Evolutionary conservation across 2,888 invertebrate species (phyloP).

Genomic region (Oscheius myriophilus): DNA sequence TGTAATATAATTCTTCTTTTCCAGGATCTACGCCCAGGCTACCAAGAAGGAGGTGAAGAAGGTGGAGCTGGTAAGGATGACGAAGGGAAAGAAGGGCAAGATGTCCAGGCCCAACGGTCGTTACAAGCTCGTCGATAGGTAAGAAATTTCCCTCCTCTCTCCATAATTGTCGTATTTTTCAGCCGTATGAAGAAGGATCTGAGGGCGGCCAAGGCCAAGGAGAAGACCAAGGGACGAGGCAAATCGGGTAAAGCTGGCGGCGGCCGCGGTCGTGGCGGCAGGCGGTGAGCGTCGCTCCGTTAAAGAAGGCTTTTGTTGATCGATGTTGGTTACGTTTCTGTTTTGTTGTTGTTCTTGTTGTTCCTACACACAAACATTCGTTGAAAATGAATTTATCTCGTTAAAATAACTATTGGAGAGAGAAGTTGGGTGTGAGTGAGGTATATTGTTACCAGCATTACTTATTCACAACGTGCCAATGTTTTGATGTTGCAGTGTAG

Average conservation of each 20-base stretch:
- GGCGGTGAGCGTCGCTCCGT: background rate
- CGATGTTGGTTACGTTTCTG: background rate
- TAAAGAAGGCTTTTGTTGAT: background rate
- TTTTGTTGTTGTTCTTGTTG: constrained; percentile 14
- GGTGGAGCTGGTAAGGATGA: constrained; percentile 90
- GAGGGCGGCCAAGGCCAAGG: constrained; percentile 45
- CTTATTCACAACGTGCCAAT: no score
- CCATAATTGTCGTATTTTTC: constrained; percentile 23
- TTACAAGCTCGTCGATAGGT: constrained; percentile 62
- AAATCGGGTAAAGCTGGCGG: constrained; percentile 25
- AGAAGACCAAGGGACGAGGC: constrained; percentile 55
- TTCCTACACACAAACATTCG: no score
- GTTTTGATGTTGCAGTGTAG: no score
- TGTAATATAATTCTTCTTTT: constrained; percentile 43
- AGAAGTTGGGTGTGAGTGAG: no score
- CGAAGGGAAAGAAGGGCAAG: constrained; percentile 76
- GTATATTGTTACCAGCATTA: no score
- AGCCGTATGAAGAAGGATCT: constrained; percentile 57
- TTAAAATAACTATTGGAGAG: no score
- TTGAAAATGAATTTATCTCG: no score
- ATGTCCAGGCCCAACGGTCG: constrained; percentile 60
- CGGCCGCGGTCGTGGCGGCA: constrained; percentile 4
- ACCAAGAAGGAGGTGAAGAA: constrained; percentile 81
- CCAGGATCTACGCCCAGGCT: constrained; percentile 83
- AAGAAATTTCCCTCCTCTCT: constrained; percentile 7